Base-by-base conservation (phyloP, 2,888 invertebrate species). In the Taphrorychus bicolor region DNA sequence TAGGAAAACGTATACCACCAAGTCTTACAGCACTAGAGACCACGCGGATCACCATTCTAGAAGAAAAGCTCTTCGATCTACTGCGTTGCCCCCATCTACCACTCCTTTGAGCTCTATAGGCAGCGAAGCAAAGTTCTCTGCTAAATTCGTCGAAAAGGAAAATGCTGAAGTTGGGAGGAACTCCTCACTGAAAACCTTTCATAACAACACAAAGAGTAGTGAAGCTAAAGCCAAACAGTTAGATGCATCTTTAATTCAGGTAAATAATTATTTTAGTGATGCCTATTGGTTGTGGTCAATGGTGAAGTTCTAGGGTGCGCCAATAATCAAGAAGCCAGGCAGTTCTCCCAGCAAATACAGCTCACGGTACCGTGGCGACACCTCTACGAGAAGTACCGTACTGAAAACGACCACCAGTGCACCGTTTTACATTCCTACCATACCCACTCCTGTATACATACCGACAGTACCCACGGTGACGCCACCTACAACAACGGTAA, bases 361-460 rank as follows among this genome's bases (percentile, higher is more conserved):
- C 81, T 85, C 88, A 69, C 85, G 87, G 79, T 88, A 87, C 79
- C 83, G 87, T 45, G 78, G 76, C 66, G 82, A 82, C 60, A 72
- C 77, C 53, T 72, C 79, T 49, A 70, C 74, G 9, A 74, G 81
- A 70, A 73, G 78, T 76, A 83, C 83, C 61, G 83, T 84, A 67
- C 79, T 84, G 19, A 76, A 78, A 71, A 75, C 78, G 2, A 79
- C 79, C 60, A 85, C 87, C 60, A 85, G 84, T 75, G 84, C 85
- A 75, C 87, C 88, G 56, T 84, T 84, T 77, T 89, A 89, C 80
- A 84, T 86, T 79, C 86, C 88, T 67, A 88, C 88, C 68, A 87
- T 89, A 74, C 88, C 88, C 53, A 76, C 78, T 2, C 74, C 87
- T 58, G 85, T 84, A 75, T 89, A 89, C 79, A 83, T 86, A 79